Conservation (phyloP, 1,140 invertebrate genomes). For the Eciton burchellii region DNA sequence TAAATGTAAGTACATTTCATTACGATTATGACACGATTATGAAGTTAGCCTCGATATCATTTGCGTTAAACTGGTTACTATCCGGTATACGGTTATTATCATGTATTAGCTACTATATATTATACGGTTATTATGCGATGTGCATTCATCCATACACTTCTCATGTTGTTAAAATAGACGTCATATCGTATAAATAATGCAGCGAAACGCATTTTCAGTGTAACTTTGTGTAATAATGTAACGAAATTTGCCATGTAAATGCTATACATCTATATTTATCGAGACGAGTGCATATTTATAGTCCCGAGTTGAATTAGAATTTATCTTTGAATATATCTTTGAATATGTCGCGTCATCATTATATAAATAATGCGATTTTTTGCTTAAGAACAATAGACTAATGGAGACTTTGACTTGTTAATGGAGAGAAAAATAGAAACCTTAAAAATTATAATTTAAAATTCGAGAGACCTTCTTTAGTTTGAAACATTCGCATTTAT, state of each 20-base stretch:
- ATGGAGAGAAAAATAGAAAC: neutral
- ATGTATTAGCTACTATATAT: no score
- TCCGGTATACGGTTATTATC: no score
- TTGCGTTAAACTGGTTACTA: neutral
- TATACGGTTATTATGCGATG: no score
- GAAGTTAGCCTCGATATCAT: neutral
- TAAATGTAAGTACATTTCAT: slow-evolving; percentile 88
- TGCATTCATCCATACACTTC: neutral
- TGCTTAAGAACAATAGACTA: neutral
- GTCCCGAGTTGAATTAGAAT: neutral
- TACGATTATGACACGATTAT: neutral
- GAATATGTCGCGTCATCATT: neutral
- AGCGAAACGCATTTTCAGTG: slow-evolving; percentile 32
- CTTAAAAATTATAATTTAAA: neutral
- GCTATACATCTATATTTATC: slow-evolving; percentile 14
- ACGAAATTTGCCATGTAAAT: slow-evolving; percentile 32
- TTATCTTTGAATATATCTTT: neutral
- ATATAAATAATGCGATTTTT: neutral
- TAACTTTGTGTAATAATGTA: slow-evolving; percentile 12
- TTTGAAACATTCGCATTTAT: neutral
- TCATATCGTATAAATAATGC: slow-evolving; percentile 28
- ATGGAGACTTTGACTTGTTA: no score
- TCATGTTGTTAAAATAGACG: neutral
- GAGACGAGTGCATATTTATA: neutral
- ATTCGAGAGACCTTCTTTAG: neutral